Evolutionary conservation across 2,113 vertebrate genomes (phyloP), one percentile per base, ranked within the genome.

Genomic region (Tretioscincus oriximinensis): DNA sequence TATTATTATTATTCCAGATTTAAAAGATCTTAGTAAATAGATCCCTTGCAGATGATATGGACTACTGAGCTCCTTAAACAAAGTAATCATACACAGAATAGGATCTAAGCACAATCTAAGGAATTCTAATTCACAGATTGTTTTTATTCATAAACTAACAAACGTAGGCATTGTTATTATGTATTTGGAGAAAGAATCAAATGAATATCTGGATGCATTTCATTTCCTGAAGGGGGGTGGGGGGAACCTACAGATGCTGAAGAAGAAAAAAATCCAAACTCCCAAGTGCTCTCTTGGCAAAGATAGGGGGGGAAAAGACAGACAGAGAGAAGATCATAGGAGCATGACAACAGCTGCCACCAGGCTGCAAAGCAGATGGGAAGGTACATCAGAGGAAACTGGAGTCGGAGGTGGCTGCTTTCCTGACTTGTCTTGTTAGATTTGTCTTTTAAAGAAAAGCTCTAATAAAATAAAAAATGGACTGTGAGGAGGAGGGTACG

Each of bases 401-500:
- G 49, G 77, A 87, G 71, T 73, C 86, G 85, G 85, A 91, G 80
- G 82, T 81, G 73, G 51, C 76, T 77, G 83, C 69, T 81, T 68
- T 26, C 73, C 65, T 81, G 83, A 82, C 82, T 77, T 16, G 73
- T 67, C 35, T 72, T 82, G 7, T 41, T 0, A 0, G 73, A 77
- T 31, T 83, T 28, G 86, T 65, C 77, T 82, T 81, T 84, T 82
- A 81, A 88, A 83, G 81, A 67, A 81, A 88, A 85, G 73, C 78
- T 58, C 49, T 73, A 49, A 22, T 26, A 11, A 11, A 82, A 75
- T 68, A 85, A 73, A 75, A 21, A 31, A 29, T 82, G 47, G 68
- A 67, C 11, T 74, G 65, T 7, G 2, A 5, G 22, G 21, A 41
- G 35, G 11, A 70, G 35, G 10, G 12, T 18, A 58, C 18, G 54